Percentiles rank a stretch among this genome's conserved stretches.
Conservation (phyloP, 2,113 vertebrate species). For the Phylloscopus whistleri region DNA sequence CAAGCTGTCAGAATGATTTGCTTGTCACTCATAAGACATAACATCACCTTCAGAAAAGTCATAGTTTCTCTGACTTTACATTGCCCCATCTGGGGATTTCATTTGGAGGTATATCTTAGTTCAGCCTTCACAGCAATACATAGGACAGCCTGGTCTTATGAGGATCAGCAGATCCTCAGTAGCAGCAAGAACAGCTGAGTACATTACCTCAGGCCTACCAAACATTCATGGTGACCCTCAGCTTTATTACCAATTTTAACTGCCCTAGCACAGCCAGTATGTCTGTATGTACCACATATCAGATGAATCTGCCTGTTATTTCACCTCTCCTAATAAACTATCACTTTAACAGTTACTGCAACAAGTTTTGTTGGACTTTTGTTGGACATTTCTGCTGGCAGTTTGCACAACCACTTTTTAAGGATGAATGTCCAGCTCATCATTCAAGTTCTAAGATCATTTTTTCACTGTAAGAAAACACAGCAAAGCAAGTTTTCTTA, state of each 20-base stretch:
- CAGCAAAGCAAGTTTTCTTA: background rate
- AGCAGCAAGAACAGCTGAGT: background rate
- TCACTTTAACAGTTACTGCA: background rate
- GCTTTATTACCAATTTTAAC: background rate
- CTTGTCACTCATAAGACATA: background rate
- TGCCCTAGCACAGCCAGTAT: background rate
- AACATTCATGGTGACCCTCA: background rate
- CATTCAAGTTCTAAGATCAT: background rate
- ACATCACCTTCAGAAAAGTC: background rate
- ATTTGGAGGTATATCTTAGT: background rate
- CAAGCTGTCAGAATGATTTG: background rate
- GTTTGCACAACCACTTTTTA: background rate
- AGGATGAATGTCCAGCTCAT: background rate
- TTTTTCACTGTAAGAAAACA: background rate
- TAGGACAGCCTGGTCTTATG: background rate
- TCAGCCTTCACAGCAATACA: background rate
- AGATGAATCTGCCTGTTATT: background rate
- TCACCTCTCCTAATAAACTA: background rate
- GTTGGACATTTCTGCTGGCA: background rate
- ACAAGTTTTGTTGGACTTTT: background rate
- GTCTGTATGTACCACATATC: background rate
- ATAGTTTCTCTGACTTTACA: background rate
- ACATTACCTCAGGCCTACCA: background rate
- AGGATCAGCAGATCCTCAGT: background rate
- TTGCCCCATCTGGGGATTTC: background rate